A percentile compares a stretch with the other conserved stretches of the same genome.
phyloP scores from a whole-genome alignment of 1,140 invertebrate species.

The Penaeus indicus region DNA sequence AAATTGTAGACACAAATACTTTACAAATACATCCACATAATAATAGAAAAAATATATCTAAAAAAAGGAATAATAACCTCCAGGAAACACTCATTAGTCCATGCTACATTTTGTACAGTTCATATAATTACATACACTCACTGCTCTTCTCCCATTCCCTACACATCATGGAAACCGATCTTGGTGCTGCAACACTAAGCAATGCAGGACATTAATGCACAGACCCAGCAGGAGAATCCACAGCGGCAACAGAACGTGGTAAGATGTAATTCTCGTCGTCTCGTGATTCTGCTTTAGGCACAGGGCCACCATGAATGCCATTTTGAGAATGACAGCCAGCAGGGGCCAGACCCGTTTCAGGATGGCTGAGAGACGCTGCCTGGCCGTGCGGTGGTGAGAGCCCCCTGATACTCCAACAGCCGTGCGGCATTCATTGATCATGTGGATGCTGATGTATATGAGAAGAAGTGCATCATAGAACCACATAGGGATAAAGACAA shows the following conservation, averaged over 20 bases:
- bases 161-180: constrained; percentile 26
- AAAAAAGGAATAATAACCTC: too few species aligned
- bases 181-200: constrained; percentile 60
- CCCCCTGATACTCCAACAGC: constrained; percentile 47
- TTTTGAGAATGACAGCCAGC: constrained; percentile 69
- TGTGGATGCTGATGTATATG: constrained; percentile 87
- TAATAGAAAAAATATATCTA: too few species aligned
- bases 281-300: constrained; percentile 69
- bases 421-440: constrained; percentile 74
- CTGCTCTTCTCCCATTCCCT: background rate
- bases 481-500: constrained; percentile 94
- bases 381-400: constrained; percentile 32
- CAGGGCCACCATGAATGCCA: constrained; percentile 70
- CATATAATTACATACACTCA: background rate
- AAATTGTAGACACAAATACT: too few species aligned
- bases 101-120: background rate
- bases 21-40: too few species aligned
- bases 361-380: constrained; percentile 46
- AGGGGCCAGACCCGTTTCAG: constrained; percentile 62
- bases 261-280: constrained; percentile 66
- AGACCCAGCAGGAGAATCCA: constrained; percentile 69
- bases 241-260: constrained; percentile 70
- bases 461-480: constrained; percentile 88
- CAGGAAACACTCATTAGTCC: too few species aligned
- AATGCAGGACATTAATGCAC: constrained; percentile 68